Evolutionary conservation across 2,888 invertebrate species (phyloP).

Genomic region (Eupithecia abbreviata): DNA sequence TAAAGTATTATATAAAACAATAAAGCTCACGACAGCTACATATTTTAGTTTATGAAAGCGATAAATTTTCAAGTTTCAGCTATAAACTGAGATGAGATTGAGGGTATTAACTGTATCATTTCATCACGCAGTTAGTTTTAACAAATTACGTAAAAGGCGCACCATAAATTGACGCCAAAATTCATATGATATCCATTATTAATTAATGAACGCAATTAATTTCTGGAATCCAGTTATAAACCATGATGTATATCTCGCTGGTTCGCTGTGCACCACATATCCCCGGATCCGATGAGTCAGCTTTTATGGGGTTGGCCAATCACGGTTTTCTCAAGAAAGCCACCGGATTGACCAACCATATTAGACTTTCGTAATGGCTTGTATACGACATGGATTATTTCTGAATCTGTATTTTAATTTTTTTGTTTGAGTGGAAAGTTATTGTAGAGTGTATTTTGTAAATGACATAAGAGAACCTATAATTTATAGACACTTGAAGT

Average conservation of each 20-base stretch:
- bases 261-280: slow-evolving; percentile 25
- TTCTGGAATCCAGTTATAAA: slow-evolving; percentile 33
- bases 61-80: neutral
- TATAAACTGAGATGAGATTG: neutral
- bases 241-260: slow-evolving; percentile 41
- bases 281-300: slow-evolving; percentile 23
- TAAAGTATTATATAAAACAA: neutral
- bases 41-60: neutral
- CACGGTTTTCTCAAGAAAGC: slow-evolving; percentile 19
- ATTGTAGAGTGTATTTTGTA: too few species aligned
- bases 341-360: slow-evolving; percentile 23
- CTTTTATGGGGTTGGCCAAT: slow-evolving; percentile 23
- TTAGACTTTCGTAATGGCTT: slow-evolving; percentile 17
- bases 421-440: neutral
- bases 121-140: neutral
- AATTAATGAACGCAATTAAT: slow-evolving; percentile 20
- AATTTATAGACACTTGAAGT: too few species aligned
- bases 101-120: neutral
- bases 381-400: slow-evolving; percentile 15
- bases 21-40: neutral
- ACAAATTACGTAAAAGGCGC: neutral
- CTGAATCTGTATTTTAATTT: neutral
- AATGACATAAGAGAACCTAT: too few species aligned
- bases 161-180: neutral
- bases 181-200: neutral